Evolutionary conservation across 2,113 vertebrate species (phyloP).

Genomic region (Puffinus mauretanicus): DNA sequence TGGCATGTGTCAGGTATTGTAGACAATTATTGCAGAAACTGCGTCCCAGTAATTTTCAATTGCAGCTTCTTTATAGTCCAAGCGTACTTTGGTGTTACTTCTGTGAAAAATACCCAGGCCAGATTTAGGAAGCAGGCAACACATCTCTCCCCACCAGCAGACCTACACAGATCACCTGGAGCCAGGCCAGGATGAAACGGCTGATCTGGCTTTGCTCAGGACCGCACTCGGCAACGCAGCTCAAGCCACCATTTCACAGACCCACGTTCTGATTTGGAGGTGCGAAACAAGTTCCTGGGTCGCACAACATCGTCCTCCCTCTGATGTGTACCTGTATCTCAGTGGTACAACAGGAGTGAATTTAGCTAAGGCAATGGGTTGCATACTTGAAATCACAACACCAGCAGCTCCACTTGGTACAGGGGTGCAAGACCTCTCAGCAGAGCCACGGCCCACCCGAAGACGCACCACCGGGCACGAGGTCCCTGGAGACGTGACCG

Average conservation of each 20-base stretch:
- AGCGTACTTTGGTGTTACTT: neutral
- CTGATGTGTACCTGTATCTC: neutral
- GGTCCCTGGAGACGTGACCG: neutral
- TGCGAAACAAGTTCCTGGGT: neutral
- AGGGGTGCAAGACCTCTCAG: neutral
- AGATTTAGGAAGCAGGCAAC: neutral
- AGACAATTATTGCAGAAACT: neutral
- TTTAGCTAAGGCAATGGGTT: neutral
- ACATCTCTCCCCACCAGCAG: neutral
- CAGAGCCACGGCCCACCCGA: neutral
- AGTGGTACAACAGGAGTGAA: neutral
- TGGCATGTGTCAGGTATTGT: neutral
- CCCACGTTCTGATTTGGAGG: neutral
- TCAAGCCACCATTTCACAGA: neutral
- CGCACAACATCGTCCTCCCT: neutral
- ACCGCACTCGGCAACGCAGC: fast-evolving
- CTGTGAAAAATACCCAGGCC: neutral
- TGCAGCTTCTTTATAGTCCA: neutral
- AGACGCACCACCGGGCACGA: fast-evolving
- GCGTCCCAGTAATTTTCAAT: neutral
- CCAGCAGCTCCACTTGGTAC: neutral
- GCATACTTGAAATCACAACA: neutral
- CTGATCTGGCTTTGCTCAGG: neutral
- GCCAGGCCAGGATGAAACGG: neutral
- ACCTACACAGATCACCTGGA: neutral